Conservation (phyloP, 2,113 vertebrate species). For the Dromas ardeola region DNA sequence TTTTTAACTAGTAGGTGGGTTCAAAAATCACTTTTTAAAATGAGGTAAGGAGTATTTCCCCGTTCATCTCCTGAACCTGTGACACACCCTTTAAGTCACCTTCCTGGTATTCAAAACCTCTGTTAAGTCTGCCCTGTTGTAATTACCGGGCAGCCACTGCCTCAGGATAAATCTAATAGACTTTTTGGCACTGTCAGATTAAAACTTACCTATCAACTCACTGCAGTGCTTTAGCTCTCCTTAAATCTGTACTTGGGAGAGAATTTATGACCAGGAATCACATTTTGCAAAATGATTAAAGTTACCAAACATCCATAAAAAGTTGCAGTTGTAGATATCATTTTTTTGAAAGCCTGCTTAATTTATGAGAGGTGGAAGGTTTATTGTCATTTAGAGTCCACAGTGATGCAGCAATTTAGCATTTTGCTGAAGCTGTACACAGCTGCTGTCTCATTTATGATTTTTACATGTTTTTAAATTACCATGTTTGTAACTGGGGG, state of each 20-base stretch:
- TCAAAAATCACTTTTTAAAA: neutral
- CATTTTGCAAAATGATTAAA: slow-evolving; percentile 85
- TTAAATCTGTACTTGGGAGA: slow-evolving; percentile 80
- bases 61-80: neutral
- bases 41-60: neutral
- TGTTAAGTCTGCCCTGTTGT: slow-evolving; percentile 64
- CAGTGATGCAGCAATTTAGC: slow-evolving; percentile 73
- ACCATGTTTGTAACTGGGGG: slow-evolving; percentile 57
- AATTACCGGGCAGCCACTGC: slow-evolving; percentile 77
- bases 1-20: neutral
- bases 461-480: slow-evolving; percentile 79
- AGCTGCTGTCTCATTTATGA: slow-evolving; percentile 73
- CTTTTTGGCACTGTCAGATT: slow-evolving; percentile 80
- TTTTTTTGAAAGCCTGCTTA: slow-evolving; percentile 80
- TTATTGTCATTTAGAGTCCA: slow-evolving; percentile 80
- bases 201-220: slow-evolving; percentile 82
- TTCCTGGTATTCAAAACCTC: slow-evolving; percentile 9
- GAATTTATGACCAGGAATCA: slow-evolving; percentile 80
- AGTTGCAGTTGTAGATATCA: slow-evolving; percentile 76
- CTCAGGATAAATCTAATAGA: slow-evolving; percentile 79
- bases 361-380: slow-evolving; percentile 85
- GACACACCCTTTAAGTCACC: neutral
- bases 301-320: slow-evolving; percentile 84
- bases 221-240: slow-evolving; percentile 79
- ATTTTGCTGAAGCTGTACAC: slow-evolving; percentile 63